Conservation (phyloP, 2,888 invertebrate species). For the Gortyna flavago region DNA sequence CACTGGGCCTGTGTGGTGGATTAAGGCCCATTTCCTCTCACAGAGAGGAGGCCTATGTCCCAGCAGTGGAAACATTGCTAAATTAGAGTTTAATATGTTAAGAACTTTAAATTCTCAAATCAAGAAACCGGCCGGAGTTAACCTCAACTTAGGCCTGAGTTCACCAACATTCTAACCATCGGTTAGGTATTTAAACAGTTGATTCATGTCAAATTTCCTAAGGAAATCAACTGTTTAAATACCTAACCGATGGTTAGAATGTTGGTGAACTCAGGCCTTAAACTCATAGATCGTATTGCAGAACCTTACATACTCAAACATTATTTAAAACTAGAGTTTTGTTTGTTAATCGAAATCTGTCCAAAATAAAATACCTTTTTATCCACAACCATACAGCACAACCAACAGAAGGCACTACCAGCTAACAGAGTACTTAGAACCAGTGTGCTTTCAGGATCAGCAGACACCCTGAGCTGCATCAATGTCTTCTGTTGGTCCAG, state of each 20-base stretch:
- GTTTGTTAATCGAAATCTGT: too few relatives aligned
- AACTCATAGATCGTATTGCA: neutral
- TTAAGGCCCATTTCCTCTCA: too few relatives aligned
- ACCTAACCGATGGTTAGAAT: too few relatives aligned
- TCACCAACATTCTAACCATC: too few relatives aligned
- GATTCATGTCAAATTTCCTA: too few relatives aligned
- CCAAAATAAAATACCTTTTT: conserved; percentile 72
- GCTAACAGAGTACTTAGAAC: conserved; percentile 72
- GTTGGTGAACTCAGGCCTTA: too few relatives aligned
- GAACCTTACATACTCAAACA: too few relatives aligned
- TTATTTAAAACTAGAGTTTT: too few relatives aligned
- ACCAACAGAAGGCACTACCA: conserved; percentile 71
- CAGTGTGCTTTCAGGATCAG: conserved; percentile 74
- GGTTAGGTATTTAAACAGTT: too few relatives aligned
- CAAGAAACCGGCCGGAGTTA: neutral
- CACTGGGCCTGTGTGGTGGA: too few relatives aligned
- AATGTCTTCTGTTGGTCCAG: conserved; percentile 80
- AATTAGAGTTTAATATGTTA: neutral
- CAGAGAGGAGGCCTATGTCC: too few relatives aligned
- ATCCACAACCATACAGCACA: conserved; percentile 73
- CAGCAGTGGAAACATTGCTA: neutral
- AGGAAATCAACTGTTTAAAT: too few relatives aligned
- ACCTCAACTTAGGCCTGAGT: neutral
- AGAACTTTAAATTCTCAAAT: neutral
- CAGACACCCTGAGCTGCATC: conserved; percentile 72